Conservation (phyloP, 2,888 invertebrate species). For the Caenorhabditis becei region DNA sequence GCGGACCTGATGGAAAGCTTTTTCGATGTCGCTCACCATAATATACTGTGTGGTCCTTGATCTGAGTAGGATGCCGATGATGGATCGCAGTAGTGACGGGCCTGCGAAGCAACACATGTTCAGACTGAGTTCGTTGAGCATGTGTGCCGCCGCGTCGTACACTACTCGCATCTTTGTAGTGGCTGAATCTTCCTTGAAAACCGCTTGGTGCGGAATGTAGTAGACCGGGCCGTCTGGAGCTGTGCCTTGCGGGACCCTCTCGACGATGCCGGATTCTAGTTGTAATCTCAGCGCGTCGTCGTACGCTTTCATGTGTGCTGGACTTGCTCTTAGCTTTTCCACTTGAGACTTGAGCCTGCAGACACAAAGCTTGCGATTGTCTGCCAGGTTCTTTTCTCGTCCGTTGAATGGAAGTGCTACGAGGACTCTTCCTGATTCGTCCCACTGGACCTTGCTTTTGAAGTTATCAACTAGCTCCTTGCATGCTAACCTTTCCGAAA, state of each 20-base stretch:
- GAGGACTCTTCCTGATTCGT: too few relatives aligned
- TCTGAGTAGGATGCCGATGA: constrained; percentile 53
- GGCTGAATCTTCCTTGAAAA: constrained; percentile 41
- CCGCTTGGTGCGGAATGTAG: constrained; percentile 60
- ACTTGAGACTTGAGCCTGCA: too few relatives aligned
- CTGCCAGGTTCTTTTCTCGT: too few relatives aligned
- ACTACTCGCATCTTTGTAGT: constrained; percentile 62
- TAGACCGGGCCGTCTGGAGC: background rate
- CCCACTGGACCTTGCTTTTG: too few relatives aligned
- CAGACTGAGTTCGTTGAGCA: constrained; percentile 24
- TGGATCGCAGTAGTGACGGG: constrained; percentile 37
- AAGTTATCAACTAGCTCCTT: too few relatives aligned
- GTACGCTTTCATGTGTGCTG: too few relatives aligned
- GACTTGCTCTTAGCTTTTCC: too few relatives aligned
- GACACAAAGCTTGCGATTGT: too few relatives aligned
- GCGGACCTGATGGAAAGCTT: constrained; percentile 70
- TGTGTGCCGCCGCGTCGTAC: constrained; percentile 51
- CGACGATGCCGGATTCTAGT: constrained; percentile 32
- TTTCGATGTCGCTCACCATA: constrained; percentile 67
- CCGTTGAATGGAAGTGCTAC: too few relatives aligned
- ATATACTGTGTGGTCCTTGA: constrained; percentile 25
- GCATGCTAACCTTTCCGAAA: too few relatives aligned
- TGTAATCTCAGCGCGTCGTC: background rate
- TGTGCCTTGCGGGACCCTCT: constrained; percentile 1
- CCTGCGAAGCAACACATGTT: constrained; percentile 63